Evolutionary conservation across 2,888 invertebrate species (phyloP).

Genomic region (Endomychus coccineus): DNA sequence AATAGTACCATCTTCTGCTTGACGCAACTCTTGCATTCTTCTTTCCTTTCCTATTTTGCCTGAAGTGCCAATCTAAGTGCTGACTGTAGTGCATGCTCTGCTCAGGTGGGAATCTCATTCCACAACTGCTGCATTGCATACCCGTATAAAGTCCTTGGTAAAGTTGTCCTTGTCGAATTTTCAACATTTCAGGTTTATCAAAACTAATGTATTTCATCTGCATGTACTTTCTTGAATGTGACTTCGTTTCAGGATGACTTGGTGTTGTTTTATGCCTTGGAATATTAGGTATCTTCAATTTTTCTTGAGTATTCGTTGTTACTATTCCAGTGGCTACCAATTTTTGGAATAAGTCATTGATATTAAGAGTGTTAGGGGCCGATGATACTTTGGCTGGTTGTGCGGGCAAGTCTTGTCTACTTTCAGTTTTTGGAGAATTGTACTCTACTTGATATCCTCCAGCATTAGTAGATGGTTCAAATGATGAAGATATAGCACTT

Average conservation of each 20-base stretch:
- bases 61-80: constrained; percentile 98
- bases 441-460: constrained; percentile 50
- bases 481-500: constrained; percentile 56
- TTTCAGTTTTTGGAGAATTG: constrained; percentile 28
- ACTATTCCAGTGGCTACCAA: constrained; percentile 80
- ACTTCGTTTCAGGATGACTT: constrained; percentile 6
- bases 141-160: constrained; percentile 72
- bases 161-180: constrained; percentile 64
- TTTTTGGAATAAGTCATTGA: constrained; percentile 78
- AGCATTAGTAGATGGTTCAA: constrained; percentile 46
- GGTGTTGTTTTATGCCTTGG: constrained; percentile 12
- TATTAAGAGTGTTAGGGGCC: constrained; percentile 49
- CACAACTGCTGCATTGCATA: constrained; percentile 95
- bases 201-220: constrained; percentile 58
- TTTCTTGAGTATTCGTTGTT: constrained; percentile 32
- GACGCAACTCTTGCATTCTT: constrained; percentile 78
- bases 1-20: constrained; percentile 85
- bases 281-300: constrained; percentile 8
- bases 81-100: constrained; percentile 85
- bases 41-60: constrained; percentile 83
- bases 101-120: constrained; percentile 85
- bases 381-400: constrained; percentile 1
- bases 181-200: constrained; percentile 62
- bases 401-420: constrained; percentile 12
- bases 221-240: constrained; percentile 7